Base-by-base conservation (phyloP, 2,797 vertebrate genomes). In the Scyliorhinus canicula region DNA sequence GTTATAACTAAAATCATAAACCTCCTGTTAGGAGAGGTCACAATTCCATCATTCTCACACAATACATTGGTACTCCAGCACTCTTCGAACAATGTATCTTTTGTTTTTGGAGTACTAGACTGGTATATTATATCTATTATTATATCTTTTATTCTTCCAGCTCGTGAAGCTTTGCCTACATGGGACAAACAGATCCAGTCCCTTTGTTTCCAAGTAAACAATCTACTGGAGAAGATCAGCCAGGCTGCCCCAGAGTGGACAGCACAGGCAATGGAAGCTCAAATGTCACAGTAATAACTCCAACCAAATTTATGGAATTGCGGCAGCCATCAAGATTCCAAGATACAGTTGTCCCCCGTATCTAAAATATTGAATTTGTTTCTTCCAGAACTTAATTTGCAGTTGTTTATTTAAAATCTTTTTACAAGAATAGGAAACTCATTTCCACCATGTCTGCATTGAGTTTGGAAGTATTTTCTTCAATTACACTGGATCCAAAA, bases 121-220 rank as follows among this genome's bases (percentile, higher is more conserved):
- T 91, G 3, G 40, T 9, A 40, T 21, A 91, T 44, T 91, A 47
- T 47, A 2, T 47, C 21, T 82, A 47, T 12, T 60, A 60, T 60
- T 60, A 60, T 60, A 60, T 91, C 40, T n/a, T 69, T 95, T 35
- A 55, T 50, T 94, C 94, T 9, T 24, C 93, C 96, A 99, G 98
- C 99, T 2, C 98, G 99, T 52, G 99, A 99, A 97, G 98, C 99
- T 6, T 98, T 99, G 95, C 99, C 99, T 3, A 99, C 99, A 0
- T 99, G 99, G 99, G 99, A 99, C 97, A 99, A 99, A 96, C 99
- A 99, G 97, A 99, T 99, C 96, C 99, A 99, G 96, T 99, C 99
- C 0, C 97, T 99, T 95, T 99, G 99, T 97, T 99, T 99, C 97
- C 99, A 99, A 96, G 99, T 99, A 95, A 99, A 99, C 97, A 99